Base-by-base conservation (phyloP, 2,113 vertebrate genomes). In the Mohoua ochrocephala region DNA sequence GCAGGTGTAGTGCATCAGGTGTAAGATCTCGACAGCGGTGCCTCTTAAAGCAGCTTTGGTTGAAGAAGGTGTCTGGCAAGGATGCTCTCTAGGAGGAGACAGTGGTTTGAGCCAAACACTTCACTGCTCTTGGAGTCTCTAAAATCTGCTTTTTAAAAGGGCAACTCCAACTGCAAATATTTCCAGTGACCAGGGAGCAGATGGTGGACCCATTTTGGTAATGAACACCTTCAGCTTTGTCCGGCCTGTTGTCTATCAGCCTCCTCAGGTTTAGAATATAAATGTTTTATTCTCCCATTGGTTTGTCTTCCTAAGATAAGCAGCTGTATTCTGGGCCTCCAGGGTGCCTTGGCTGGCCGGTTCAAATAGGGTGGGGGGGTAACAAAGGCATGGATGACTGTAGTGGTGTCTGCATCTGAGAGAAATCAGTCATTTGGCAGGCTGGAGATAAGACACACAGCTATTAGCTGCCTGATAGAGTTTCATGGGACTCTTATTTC, bases 401-500 rank as follows among this genome's bases (percentile, higher is more conserved):
- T 15, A 74, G 47, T 33, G 60, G 49, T 90, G 85, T 80, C 95
- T 95, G 83, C 15, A 13, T 63, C 71, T 60, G 42, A 86, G 74
- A 53, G 74, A 70, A 53, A 81, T 88, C 71, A 33, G 85, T 54
- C 14, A 0, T 80, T 93, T 88, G 84, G 71, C 79, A 90, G 85
- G 50, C 92, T 88, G 87, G 70, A 70, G 90, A 93, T 93, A 95
- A 93, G 61, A 67, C 85, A 39, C 59, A 22, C 27, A 7, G 91
- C 79, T 69, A 54, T 91, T 93, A 91, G 83, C 82, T 89, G 68
- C 80, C 81, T 19, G 85, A 73, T 95, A 86, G 60, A 26, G 50
- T 95, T 95, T 92, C 79, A 56, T 21, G 21, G 68, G 76, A 93
- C 85, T 96, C 92, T 80, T 67, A 74, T 85, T 95, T 94, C 92